A percentile compares a stretch with the other conserved stretches of the same genome.
These are phyloP conservation scores for Halcyon malimbica DNA, from an alignment of 2,113 vertebrate species.

Conservation along the genomic window DNA sequence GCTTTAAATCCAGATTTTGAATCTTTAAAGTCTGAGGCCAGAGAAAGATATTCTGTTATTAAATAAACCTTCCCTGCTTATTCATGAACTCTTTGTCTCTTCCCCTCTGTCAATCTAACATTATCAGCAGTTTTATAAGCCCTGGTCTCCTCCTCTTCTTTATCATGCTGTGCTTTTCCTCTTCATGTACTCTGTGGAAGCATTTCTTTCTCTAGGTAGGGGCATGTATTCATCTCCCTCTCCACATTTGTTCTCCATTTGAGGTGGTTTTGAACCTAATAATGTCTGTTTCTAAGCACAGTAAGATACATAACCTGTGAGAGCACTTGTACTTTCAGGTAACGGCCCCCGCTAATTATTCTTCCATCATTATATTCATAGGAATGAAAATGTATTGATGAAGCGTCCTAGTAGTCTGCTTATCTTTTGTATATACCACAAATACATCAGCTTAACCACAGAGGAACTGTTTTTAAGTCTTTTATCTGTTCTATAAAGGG, in stretches of 20 bases:
- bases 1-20: neutral
- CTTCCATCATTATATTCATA: constrained; percentile 13
- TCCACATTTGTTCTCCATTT: constrained; percentile 5
- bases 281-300: neutral
- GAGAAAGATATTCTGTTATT: neutral
- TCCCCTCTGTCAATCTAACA: neutral
- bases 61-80: neutral
- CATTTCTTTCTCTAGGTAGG: constrained; percentile 39
- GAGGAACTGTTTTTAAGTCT: neutral
- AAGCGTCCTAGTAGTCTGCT: neutral
- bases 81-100: neutral
- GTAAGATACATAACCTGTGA: neutral
- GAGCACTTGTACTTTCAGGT: constrained; percentile 30
- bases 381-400: constrained; percentile 7
- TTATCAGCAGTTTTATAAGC: constrained; percentile 23
- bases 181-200: neutral
- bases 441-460: neutral
- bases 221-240: constrained; percentile 44
- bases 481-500: neutral
- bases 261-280: constrained; percentile 29
- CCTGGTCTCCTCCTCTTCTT: neutral
- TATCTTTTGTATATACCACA: neutral
- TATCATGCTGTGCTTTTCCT: constrained; percentile 29
- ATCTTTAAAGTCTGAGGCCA: neutral
- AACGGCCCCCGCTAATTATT: constrained; percentile 24